These are phyloP conservation scores for Anas georgica DNA, from an alignment of 2,797 vertebrate species.

Conservation along the genomic window DNA sequence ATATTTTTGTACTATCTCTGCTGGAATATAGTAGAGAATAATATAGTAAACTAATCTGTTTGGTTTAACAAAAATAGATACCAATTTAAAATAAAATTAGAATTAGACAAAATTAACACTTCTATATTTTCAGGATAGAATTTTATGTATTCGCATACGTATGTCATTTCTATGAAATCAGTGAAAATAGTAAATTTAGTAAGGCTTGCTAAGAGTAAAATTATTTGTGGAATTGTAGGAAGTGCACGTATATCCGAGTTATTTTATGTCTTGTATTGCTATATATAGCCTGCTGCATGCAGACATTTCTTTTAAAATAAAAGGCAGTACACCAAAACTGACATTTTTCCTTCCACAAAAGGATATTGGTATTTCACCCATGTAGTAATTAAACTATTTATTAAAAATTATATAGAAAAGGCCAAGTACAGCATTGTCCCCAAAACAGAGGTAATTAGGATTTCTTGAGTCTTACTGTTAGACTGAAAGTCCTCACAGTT, in stretches of 20 bases:
- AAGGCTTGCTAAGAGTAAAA: neutral
- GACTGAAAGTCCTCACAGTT: neutral
- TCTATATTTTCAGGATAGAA: neutral
- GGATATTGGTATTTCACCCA: neutral
- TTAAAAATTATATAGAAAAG: neutral
- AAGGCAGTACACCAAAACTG: neutral
- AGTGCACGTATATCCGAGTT: neutral
- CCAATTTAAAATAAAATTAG: neutral
- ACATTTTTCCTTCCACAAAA: neutral
- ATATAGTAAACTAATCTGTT: neutral
- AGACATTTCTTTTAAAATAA: neutral
- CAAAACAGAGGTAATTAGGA: neutral
- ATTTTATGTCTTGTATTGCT: neutral
- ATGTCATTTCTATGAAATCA: neutral
- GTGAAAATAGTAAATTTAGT: neutral
- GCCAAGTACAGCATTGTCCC: neutral
- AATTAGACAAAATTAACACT: neutral
- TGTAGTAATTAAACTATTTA: neutral
- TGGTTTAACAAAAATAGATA: neutral
- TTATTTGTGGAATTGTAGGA: neutral
- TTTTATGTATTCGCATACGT: fast-evolving
- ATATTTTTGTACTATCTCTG: neutral
- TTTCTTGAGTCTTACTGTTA: neutral
- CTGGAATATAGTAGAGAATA: neutral
- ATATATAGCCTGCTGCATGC: neutral